A percentile compares a stretch with the other conserved stretches of the same genome.
Evolutionary conservation across 2,113 vertebrate genomes (phyloP).

Genomic region (Micronycteris hirsuta): DNA sequence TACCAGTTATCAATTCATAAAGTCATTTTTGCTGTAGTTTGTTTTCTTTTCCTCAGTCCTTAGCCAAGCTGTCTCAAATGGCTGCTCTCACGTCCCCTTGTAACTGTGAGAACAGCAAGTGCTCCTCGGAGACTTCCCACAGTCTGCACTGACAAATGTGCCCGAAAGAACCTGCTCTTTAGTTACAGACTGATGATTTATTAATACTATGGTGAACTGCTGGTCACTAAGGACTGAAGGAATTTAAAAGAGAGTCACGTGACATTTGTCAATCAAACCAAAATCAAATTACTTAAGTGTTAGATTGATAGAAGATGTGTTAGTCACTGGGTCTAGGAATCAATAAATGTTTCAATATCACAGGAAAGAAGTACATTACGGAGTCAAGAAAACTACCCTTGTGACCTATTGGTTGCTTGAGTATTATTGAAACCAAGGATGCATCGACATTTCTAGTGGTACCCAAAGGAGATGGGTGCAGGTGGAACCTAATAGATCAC

Average conservation of each 20-base stretch:
- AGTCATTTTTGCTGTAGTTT: slow-evolving; percentile 14
- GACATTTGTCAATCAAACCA: slow-evolving; percentile 77
- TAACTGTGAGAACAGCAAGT: slow-evolving; percentile 68
- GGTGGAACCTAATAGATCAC: not conserved
- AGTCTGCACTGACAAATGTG: slow-evolving; percentile 52
- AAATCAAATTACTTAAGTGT: slow-evolving; percentile 61
- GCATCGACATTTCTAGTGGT: not conserved
- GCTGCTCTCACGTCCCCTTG: not conserved
- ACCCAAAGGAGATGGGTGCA: not conserved
- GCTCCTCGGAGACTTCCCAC: slow-evolving; percentile 73
- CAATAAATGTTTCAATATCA: not conserved
- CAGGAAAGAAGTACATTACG: not conserved
- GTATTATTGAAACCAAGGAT: not conserved
- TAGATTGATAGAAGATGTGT: slow-evolving; percentile 50
- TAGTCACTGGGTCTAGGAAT: not conserved
- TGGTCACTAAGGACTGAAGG: slow-evolving; percentile 73
- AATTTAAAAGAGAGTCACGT: slow-evolving; percentile 77
- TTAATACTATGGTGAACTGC: slow-evolving; percentile 83
- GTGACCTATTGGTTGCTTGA: not conserved
- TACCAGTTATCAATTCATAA: slow-evolving; percentile 33
- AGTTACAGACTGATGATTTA: slow-evolving; percentile 86
- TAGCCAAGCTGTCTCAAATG: slow-evolving; percentile 52
- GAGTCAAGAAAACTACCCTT: not conserved
- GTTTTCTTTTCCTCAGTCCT: slow-evolving; percentile 42
- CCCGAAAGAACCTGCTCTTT: slow-evolving; percentile 65